Evolutionary conservation across 1,140 invertebrate species (phyloP).

Genomic region (Cotesia vestalis): DNA sequence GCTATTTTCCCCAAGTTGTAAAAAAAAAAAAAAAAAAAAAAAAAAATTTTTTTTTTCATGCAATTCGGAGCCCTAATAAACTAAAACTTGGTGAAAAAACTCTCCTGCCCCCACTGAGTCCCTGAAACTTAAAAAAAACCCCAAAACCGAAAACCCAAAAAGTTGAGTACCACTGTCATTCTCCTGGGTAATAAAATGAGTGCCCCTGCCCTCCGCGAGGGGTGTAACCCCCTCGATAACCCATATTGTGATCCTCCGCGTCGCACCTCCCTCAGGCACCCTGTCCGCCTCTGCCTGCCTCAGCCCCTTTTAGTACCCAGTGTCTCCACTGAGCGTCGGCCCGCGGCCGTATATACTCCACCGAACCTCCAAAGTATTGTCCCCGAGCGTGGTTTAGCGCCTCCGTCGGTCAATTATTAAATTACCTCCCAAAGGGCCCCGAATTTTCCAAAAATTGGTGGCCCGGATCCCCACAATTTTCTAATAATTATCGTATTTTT

Average conservation of each 20-base stretch:
- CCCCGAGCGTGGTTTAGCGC: constrained; percentile 51
- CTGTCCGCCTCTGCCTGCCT: neutral
- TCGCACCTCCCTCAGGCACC: constrained; percentile 3
- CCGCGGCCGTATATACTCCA: constrained; percentile 64
- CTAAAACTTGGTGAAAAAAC: too few species aligned
- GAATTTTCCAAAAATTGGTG: constrained; percentile 63
- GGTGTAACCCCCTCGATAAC: constrained; percentile 65
- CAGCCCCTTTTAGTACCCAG: constrained; percentile 8
- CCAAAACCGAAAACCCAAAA: constrained; percentile 25
- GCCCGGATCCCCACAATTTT: constrained; percentile 50
- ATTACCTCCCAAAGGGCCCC: constrained; percentile 33
- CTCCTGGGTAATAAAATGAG: constrained; percentile 65
- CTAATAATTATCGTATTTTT: constrained; percentile 52
- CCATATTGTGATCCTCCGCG: constrained; percentile 60
- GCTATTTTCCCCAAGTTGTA: too few species aligned
- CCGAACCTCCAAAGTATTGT: constrained; percentile 61
- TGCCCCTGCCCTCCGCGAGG: constrained; percentile 62
- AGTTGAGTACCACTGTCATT: constrained; percentile 60
- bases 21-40: too few species aligned
- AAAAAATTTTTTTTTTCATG: too few species aligned
- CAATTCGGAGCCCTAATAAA: too few species aligned
- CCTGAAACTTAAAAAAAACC: neutral
- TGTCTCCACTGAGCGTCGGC: constrained; percentile 49
- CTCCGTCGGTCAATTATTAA: constrained; percentile 51
- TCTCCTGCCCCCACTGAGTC: too few species aligned